These are phyloP conservation scores for Kryphioiulus occultus DNA, from an alignment of 2,888 invertebrate species.

Conservation along the genomic window DNA sequence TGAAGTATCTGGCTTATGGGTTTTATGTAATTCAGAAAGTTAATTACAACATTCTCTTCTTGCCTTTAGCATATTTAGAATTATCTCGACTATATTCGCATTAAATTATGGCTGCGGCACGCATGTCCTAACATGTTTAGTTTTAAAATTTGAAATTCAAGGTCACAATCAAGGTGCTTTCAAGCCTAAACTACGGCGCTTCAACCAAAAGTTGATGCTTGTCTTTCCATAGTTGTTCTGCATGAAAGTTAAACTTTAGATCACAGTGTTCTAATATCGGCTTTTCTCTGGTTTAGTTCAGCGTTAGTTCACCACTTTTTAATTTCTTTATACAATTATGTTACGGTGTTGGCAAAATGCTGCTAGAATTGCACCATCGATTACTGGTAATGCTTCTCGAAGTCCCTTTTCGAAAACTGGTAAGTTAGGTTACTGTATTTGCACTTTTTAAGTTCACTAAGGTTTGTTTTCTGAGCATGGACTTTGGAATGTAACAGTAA, in stretches of 20 bases:
- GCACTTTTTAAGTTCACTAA: background rate
- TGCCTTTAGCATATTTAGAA: no score
- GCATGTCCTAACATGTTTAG: no score
- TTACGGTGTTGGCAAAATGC: background rate
- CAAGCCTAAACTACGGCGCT: background rate
- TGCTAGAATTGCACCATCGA: background rate
- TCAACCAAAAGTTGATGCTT: background rate
- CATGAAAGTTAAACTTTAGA: background rate
- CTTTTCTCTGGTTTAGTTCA: background rate
- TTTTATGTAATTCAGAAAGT: no score
- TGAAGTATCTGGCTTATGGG: no score
- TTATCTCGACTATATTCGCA: no score
- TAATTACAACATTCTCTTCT: no score
- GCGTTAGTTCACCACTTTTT: background rate
- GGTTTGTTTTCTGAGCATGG: no score
- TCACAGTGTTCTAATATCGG: background rate
- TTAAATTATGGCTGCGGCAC: no score
- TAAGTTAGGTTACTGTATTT: background rate
- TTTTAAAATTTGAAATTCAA: no score
- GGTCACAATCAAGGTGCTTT: background rate
- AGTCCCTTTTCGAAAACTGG: background rate
- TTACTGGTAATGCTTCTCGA: background rate
- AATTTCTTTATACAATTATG: background rate
- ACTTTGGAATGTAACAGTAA: no score
- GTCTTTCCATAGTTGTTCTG: background rate